phyloP scores from a whole-genome alignment of 2,797 vertebrate genomes.

The Cyprinodon diabolis region DNA sequence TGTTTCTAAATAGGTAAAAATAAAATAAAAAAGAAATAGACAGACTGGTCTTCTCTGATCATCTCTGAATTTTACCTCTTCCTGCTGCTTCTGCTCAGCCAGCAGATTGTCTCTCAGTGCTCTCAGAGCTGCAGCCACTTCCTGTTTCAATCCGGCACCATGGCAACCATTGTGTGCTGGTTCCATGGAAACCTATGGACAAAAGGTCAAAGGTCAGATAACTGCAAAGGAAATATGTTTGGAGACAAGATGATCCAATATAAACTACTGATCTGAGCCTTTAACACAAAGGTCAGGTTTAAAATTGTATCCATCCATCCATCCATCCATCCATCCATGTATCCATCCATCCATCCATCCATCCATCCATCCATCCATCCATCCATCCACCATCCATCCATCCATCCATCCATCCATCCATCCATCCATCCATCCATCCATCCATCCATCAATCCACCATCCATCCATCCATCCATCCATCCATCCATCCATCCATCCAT shows the following conservation, averaged over 20 bases:
- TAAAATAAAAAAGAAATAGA: neutral
- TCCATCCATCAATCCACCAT: no score
- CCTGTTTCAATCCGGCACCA: constrained; percentile 74
- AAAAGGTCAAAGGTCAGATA: constrained; percentile 16
- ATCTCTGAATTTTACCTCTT: constrained; percentile 31
- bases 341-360: no score
- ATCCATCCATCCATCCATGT: no score
- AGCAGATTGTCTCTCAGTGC: constrained; percentile 74
- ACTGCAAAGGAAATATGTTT: neutral
- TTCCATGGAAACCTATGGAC: constrained; percentile 44
- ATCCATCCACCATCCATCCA: no score
- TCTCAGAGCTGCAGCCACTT: constrained; percentile 74
- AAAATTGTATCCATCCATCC: no score
- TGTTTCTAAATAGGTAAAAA: no score
- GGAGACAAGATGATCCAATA: neutral
- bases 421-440: no score
- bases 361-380: no score
- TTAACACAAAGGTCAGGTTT: neutral
- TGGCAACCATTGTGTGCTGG: constrained; percentile 45
- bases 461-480: no score
- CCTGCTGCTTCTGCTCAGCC: constrained; percentile 66
- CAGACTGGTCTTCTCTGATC: constrained; percentile 1
- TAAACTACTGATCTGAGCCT: no score
- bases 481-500: no score
- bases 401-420: no score